phyloP scores from a whole-genome alignment of 2,113 vertebrate genomes.

The Colaptes auratus region DNA sequence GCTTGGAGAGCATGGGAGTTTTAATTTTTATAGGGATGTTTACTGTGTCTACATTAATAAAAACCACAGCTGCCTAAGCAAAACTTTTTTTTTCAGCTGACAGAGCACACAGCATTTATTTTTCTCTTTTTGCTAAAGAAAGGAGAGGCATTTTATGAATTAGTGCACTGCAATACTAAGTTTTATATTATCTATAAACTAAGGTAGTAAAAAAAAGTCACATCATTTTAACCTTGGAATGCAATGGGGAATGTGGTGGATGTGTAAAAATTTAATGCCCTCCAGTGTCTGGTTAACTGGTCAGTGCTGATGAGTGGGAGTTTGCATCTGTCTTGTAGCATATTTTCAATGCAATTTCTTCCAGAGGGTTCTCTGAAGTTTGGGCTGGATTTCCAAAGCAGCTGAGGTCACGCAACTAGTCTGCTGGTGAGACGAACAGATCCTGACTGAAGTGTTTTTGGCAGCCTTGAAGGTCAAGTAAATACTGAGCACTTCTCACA shows the following conservation, averaged over 20 bases:
- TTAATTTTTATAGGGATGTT: conserved; percentile 62
- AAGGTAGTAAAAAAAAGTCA: conserved; percentile 39
- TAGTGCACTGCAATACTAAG: conserved; percentile 24
- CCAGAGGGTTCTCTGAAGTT: neutral
- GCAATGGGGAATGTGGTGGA: neutral
- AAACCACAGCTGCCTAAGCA: conserved; percentile 19
- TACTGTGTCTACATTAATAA: conserved; percentile 38
- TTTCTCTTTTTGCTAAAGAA: conserved; percentile 21
- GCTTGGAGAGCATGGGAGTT: neutral
- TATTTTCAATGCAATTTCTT: neutral
- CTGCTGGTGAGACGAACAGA: neutral
- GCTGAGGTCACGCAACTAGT: neutral
- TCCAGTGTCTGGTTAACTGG: conserved; percentile 41
- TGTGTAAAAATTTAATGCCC: conserved; percentile 52
- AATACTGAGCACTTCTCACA: neutral
- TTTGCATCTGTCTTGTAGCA: neutral
- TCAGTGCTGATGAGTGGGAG: conserved; percentile 7
- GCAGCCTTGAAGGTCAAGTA: neutral
- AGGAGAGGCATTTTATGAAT: conserved; percentile 23
- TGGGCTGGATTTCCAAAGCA: neutral
- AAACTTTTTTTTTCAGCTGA: conserved; percentile 54
- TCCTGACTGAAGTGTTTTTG: neutral
- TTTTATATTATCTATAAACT: conserved; percentile 57
- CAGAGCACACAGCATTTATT: conserved; percentile 7
- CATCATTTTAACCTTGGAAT: conserved; percentile 36